Evolutionary conservation across 2,888 invertebrate genomes (phyloP).

Genomic region (Cetonia aurata): DNA sequence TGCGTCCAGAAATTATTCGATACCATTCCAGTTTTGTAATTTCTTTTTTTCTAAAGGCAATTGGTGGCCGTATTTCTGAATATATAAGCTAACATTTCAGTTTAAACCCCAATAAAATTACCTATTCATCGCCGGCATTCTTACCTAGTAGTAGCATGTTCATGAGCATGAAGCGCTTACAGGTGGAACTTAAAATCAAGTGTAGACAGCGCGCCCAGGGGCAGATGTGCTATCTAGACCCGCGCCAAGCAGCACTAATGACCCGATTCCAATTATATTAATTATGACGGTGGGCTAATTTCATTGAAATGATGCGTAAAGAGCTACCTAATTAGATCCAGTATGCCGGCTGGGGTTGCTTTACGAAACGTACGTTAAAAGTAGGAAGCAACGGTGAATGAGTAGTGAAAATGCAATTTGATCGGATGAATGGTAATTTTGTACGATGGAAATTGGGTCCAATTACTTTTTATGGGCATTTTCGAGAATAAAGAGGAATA

Average conservation of each 20-base stretch:
- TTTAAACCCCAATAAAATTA: slow-evolving; percentile 29
- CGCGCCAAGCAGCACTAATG: slow-evolving; percentile 27
- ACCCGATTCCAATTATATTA: slow-evolving; percentile 33
- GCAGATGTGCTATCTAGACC: slow-evolving; percentile 23
- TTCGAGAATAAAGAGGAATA: neutral
- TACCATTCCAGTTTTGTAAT: neutral
- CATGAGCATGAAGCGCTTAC: neutral
- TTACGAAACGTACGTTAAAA: slow-evolving; percentile 2
- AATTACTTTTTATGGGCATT: neutral
- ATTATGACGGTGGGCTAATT: slow-evolving; percentile 20
- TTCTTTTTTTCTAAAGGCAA: neutral
- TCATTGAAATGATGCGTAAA: slow-evolving; percentile 35
- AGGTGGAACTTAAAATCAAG: slow-evolving; percentile 31
- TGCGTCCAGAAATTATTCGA: slow-evolving; percentile 2
- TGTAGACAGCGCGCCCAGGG: neutral
- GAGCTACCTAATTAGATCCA: slow-evolving; percentile 22
- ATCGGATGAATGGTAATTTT: neutral
- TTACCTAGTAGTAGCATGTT: neutral
- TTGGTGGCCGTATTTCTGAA: neutral
- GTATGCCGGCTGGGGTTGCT: neutral
- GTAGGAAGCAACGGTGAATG: neutral
- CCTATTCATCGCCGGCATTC: slow-evolving; percentile 14
- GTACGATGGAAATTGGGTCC: neutral
- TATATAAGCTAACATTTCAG: too few species aligned
- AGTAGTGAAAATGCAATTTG: slow-evolving; percentile 1